phyloP scores from a whole-genome alignment of 2,797 vertebrate genomes.

The Gobio occitaniae region DNA sequence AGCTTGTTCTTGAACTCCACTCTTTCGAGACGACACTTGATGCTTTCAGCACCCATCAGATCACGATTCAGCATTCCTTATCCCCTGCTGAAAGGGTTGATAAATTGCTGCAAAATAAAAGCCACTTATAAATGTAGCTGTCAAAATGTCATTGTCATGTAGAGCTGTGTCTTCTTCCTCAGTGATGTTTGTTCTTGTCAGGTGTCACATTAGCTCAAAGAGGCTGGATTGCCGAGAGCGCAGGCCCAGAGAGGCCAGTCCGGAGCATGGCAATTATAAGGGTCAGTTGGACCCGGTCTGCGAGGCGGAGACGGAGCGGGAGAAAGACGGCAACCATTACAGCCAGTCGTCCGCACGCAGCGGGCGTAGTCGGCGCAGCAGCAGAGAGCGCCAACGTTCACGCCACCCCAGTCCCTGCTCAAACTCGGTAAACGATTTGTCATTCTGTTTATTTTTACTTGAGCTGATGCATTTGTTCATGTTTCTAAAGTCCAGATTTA shows the following conservation, averaged over 20 bases:
- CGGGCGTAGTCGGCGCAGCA: constrained; percentile 75
- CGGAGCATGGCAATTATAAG: constrained; percentile 59
- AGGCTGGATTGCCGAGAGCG: constrained; percentile 77
- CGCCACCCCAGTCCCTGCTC: constrained; percentile 71
- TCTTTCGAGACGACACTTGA: constrained; percentile 58
- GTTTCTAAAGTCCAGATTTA: constrained; percentile 16
- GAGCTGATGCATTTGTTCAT: not conserved
- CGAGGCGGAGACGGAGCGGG: constrained; percentile 13
- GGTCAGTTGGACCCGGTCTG: constrained; percentile 8
- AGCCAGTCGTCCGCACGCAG: constrained; percentile 81
- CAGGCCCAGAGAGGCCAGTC: constrained; percentile 79
- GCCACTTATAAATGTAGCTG: not conserved
- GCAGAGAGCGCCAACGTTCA: constrained; percentile 76
- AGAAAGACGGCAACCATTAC: constrained; percentile 79
- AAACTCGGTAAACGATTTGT: constrained; percentile 77
- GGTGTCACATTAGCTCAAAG: constrained; percentile 82
- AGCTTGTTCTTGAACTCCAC: constrained; percentile 41
- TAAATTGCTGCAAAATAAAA: constrained; percentile 41
- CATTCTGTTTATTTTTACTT: not conserved
- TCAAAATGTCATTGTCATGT: not conserved
- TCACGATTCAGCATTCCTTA: constrained; percentile 41
- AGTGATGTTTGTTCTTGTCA: constrained; percentile 54
- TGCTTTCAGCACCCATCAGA: constrained; percentile 49
- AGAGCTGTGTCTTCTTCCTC: not conserved
- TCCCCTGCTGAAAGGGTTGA: constrained; percentile 54